These are phyloP conservation scores for Spicauda simplicius DNA, from an alignment of 2,888 invertebrate species.

Conservation along the genomic window DNA sequence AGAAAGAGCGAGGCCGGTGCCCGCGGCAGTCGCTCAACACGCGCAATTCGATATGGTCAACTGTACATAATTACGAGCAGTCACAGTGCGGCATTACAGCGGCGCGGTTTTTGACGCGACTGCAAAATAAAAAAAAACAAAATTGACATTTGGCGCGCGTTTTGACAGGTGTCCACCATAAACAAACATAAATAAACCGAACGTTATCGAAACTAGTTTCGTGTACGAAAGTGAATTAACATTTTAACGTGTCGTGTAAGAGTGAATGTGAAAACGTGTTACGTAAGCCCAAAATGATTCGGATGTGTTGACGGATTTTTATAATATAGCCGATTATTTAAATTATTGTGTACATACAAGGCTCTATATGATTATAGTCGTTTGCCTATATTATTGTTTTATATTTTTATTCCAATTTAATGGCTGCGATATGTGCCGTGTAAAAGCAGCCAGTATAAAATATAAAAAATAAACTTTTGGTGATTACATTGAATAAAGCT, in stretches of 20 bases:
- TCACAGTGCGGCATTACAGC: constrained; percentile 54
- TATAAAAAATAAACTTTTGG: not conserved
- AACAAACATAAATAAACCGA: constrained; percentile 42
- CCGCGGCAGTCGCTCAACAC: constrained; percentile 76
- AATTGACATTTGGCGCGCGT: constrained; percentile 55
- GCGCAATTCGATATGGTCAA: constrained; percentile 83
- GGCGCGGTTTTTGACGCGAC: constrained; percentile 52
- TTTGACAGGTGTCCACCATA: constrained; percentile 45
- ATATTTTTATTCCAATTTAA: not conserved
- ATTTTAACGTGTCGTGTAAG: constrained; percentile 68
- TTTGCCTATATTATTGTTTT: not conserved
- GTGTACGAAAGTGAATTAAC: constrained; percentile 79
- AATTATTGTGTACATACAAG: constrained; percentile 2
- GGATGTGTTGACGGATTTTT: constrained; percentile 59
- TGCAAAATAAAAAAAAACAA: constrained; percentile 43
- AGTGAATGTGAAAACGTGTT: constrained; percentile 79
- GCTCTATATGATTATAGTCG: constrained; percentile 1
- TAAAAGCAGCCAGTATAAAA: not conserved
- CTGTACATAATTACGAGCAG: constrained; percentile 71
- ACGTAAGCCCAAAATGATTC: constrained; percentile 61
- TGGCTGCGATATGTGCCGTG: not conserved
- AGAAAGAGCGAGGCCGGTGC: constrained; percentile 77
- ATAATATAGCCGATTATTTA: constrained; percentile 13
- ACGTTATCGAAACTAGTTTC: constrained; percentile 64
- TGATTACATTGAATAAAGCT: not conserved